These are phyloP conservation scores for Nephrotoma appendiculata DNA, from an alignment of 2,888 invertebrate genomes.

Conservation along the genomic window DNA sequence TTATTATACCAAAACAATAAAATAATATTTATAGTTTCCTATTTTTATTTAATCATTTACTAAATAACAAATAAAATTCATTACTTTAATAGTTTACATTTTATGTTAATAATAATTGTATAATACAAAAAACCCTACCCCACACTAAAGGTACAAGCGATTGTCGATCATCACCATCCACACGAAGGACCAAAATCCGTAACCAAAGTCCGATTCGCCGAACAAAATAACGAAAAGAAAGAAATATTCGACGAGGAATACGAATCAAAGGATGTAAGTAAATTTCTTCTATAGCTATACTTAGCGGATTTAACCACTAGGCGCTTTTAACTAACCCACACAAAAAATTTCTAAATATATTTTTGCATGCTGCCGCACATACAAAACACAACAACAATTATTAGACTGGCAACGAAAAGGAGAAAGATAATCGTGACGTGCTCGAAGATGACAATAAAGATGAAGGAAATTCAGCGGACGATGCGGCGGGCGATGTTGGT, in stretches of 20 bases:
- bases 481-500: slow-evolving; percentile 1
- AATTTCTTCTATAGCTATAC: background rate
- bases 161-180: slow-evolving; percentile 74
- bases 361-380: background rate
- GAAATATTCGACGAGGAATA: slow-evolving; percentile 9
- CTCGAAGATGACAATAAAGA: slow-evolving; percentile 11
- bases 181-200: slow-evolving; percentile 55
- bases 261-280: slow-evolving; percentile 5
- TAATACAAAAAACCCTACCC: background rate
- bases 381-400: background rate
- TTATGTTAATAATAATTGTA: background rate
- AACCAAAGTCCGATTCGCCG: slow-evolving; percentile 78
- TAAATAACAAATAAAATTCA: background rate
- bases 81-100: background rate
- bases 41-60: background rate
- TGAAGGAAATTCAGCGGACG: slow-evolving; percentile 2
- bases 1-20: background rate
- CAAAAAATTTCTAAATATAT: background rate
- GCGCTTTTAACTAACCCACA: background rate
- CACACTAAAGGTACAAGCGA: slow-evolving; percentile 67
- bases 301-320: background rate
- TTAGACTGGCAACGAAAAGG: slow-evolving; percentile 7
- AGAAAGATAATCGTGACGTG: slow-evolving; percentile 26
- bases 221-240: slow-evolving; percentile 31
- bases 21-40: background rate